These are phyloP conservation scores for Uria lomvia DNA, from an alignment of 2,113 vertebrate genomes.

Conservation along the genomic window DNA sequence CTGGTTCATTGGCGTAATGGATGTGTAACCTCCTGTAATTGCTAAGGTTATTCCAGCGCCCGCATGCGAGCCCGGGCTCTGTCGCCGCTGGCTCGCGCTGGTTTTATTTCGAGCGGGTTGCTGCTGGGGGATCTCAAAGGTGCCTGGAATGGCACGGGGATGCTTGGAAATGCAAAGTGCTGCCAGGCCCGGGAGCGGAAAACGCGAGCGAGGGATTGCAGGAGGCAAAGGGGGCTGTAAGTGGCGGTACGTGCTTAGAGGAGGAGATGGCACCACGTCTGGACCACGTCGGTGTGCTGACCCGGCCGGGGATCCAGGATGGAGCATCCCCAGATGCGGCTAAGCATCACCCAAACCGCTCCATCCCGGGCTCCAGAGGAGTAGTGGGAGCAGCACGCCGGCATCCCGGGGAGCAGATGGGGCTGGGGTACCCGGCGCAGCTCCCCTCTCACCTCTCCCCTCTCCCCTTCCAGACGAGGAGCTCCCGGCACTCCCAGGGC, in stretches of 20 bases:
- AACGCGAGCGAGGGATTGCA: rapidly evolving
- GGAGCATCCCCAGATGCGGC: background rate
- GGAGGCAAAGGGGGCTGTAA: background rate
- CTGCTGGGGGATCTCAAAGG: background rate
- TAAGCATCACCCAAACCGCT: background rate
- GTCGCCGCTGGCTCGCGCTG: background rate
- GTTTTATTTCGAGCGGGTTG: background rate
- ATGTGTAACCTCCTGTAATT: background rate
- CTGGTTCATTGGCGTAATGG: background rate
- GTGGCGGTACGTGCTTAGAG: background rate
- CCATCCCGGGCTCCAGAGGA: rapidly evolving
- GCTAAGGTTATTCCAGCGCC: background rate
- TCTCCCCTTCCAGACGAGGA: conserved; percentile 83
- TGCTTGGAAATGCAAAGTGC: background rate
- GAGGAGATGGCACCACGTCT: rapidly evolving
- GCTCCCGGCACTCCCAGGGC: conserved; percentile 92
- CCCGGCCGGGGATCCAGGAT: background rate
- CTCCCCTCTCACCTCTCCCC: background rate
- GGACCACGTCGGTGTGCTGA: rapidly evolving
- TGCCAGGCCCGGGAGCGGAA: background rate
- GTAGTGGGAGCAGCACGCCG: rapidly evolving
- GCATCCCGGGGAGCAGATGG: rapidly evolving
- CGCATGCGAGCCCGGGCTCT: background rate
- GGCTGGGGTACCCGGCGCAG: background rate
- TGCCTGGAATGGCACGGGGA: background rate